Base-by-base conservation (phyloP, 2,113 vertebrate genomes). In the Muntiacus muntjak region DNA sequence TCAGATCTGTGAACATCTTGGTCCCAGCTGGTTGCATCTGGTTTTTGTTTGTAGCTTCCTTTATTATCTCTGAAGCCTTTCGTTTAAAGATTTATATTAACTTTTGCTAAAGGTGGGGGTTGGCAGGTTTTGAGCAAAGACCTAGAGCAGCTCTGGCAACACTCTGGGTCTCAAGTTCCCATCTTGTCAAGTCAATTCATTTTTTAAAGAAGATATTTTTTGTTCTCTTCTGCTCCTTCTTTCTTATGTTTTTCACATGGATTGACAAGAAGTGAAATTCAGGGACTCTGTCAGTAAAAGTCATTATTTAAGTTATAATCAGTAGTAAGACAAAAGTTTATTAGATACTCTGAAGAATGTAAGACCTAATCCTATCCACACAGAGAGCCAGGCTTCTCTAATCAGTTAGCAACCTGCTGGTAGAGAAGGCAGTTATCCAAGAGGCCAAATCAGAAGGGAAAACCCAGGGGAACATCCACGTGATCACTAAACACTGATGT, bases 261-360 rank as follows among this genome's bases (percentile, higher is more conserved):
- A 15, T 78, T 85, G 33, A 87, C 26, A 74, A 92, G 60, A 97
- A 94, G 45, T 89, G 84, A 95, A 83, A 92, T 79, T 93, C 6
- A 81, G 64, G 40, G 55, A 83, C 62, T 95, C 78, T 91, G 33
- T 89, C 81, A 54, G 57, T 64, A 54, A 94, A 74, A 79, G 15
- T 36, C 28, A 60, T 85, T 54, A 81, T 58, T 87, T 88, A 52
- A 83, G 17, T 26, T 87, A 7, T 67, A 81, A 57, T 82, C 52
- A n/a, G 25, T 78, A 88, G 57, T 15, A 62, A 92, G 54, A 88
- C 76, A 89, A 90, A 87, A 9, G 6, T 55, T 90, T 90, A 33
- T 87, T 62, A 95, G 64, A 84, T 89, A 50, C 4, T 71, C 14
- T 55, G 55, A 93, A 83, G 33, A 95, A 74, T 54, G 3, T 67